phyloP scores from a whole-genome alignment of 2,888 invertebrate genomes.

The Priapulus caudatus region DNA sequence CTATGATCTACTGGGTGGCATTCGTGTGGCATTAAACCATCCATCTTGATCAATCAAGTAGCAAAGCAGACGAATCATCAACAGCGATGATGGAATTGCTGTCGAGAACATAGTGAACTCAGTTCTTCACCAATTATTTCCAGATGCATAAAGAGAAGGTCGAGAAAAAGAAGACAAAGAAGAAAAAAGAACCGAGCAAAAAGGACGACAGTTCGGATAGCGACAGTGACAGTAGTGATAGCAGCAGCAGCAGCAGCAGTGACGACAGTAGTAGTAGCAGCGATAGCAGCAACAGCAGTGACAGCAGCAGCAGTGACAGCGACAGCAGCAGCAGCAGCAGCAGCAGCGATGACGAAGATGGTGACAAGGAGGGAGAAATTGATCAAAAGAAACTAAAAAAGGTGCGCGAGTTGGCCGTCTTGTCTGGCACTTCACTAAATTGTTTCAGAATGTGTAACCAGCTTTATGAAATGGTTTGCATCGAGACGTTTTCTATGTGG shows the following conservation, averaged over 20 bases:
- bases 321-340: slow-evolving; percentile 20
- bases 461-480: too few relatives aligned
- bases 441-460: too few relatives aligned
- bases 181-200: slow-evolving; percentile 27
- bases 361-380: slow-evolving; percentile 25
- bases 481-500: too few relatives aligned
- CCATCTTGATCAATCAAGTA: too few relatives aligned
- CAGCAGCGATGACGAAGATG: slow-evolving; percentile 25
- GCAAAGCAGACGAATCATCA: too few relatives aligned
- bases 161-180: slow-evolving; percentile 30
- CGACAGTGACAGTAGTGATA: slow-evolving; percentile 20
- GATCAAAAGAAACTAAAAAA: slow-evolving; percentile 19
- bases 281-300: slow-evolving; percentile 20
- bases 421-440: too few relatives aligned
- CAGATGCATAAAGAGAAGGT: slow-evolving; percentile 5
- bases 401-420: slow-evolving; percentile 24
- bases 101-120: too few relatives aligned
- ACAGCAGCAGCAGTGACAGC: slow-evolving; percentile 22
- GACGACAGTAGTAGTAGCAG: slow-evolving; percentile 22
- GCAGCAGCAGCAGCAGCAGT: slow-evolving; percentile 24
- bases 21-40: too few relatives aligned
- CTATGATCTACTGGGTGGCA: too few relatives aligned
- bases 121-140: too few relatives aligned
- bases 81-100: too few relatives aligned
- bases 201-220: too few relatives aligned